These are phyloP conservation scores for Laspeyria flexula DNA, from an alignment of 2,888 invertebrate species.

Conservation along the genomic window DNA sequence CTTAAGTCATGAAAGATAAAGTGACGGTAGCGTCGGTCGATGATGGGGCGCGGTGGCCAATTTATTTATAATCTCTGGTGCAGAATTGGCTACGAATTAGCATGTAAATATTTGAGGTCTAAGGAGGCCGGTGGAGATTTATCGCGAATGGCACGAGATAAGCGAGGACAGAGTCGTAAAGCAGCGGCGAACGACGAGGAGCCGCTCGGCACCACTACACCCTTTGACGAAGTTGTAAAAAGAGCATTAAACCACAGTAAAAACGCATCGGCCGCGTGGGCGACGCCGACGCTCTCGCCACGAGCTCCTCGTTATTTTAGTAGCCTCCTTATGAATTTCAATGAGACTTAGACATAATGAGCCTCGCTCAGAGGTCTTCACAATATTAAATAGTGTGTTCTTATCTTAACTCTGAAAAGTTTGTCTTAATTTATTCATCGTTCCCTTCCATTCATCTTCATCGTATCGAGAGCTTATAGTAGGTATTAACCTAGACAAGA, in stretches of 20 bases:
- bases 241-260: conserved; percentile 85
- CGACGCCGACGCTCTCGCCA: conserved; percentile 40
- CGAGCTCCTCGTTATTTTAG: conserved; percentile 76
- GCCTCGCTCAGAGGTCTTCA: conserved; percentile 54
- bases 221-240: conserved; percentile 85
- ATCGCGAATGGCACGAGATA: conserved; percentile 80
- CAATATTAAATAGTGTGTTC: conserved; percentile 56
- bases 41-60: conserved; percentile 74
- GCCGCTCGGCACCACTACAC: conserved; percentile 63
- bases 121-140: conserved; percentile 81
- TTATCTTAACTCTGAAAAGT: conserved; percentile 42
- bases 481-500: background rate
- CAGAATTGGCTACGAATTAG: conserved; percentile 84
- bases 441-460: conserved; percentile 26
- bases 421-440: conserved; percentile 35
- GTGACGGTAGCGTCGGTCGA: conserved; percentile 62
- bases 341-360: conserved; percentile 74
- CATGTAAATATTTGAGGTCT: conserved; percentile 86
- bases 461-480: conserved; percentile 8
- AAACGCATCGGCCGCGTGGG: conserved; percentile 79
- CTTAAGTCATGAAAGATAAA: conserved; percentile 80
- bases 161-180: conserved; percentile 81
- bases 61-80: conserved; percentile 85
- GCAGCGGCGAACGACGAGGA: conserved; percentile 59
- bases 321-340: conserved; percentile 83